These are phyloP conservation scores for Sinodicranocentrus sp. DNA, from an alignment of 2,888 invertebrate species.

Conservation along the genomic window DNA sequence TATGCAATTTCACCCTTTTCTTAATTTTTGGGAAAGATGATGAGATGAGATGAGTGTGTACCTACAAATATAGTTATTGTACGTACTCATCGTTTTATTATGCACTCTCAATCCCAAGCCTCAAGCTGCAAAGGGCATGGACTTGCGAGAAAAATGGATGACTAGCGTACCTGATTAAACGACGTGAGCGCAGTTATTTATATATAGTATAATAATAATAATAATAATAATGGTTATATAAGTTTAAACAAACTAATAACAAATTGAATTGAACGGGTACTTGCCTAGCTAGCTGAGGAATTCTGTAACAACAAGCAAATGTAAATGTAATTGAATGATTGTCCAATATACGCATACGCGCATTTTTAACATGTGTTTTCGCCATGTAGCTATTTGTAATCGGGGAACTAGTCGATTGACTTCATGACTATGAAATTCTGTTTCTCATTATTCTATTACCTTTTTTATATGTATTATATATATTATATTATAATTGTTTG, in stretches of 20 bases:
- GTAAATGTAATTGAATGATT: not conserved
- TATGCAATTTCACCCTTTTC: slow-evolving; percentile 14
- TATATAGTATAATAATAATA: slow-evolving; percentile 23
- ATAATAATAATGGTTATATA: not conserved
- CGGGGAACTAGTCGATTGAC: not conserved
- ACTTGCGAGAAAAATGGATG: slow-evolving; percentile 14
- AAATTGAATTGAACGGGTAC: slow-evolving; percentile 37
- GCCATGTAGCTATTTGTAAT: not conserved
- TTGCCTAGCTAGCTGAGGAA: not conserved
- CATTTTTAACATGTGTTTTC: not conserved
- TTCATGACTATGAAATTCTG: not conserved
- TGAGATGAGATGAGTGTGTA: not conserved
- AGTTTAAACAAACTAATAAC: slow-evolving; percentile 14
- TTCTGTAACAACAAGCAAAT: not conserved
- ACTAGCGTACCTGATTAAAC: slow-evolving; percentile 44
- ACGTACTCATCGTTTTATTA: not conserved
- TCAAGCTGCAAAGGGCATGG: slow-evolving; percentile 15
- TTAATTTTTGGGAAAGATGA: slow-evolving; percentile 19
- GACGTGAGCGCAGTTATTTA: slow-evolving; percentile 17
- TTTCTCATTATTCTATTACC: not conserved
- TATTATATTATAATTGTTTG: not conserved
- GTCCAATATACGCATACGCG: not conserved
- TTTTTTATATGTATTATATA: not conserved
- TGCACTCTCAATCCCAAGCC: not conserved
- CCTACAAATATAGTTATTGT: not conserved